Conservation (phyloP, 2,888 invertebrate genomes). For the Oeneis ivallda region DNA sequence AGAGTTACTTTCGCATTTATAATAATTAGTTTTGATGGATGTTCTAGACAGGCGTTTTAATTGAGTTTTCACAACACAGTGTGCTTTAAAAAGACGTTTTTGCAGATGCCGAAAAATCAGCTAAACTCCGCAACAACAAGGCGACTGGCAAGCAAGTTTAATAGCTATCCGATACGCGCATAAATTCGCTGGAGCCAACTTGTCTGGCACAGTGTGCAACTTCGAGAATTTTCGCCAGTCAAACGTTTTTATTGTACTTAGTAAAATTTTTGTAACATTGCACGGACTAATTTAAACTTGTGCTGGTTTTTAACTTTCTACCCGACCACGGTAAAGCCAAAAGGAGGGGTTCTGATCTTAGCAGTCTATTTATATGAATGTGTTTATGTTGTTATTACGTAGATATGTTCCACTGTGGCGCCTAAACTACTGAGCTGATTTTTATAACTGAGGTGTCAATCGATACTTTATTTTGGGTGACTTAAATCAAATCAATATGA, state of each 20-base stretch:
- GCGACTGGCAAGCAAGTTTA: slow-evolving; percentile 19
- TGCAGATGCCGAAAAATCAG: slow-evolving; percentile 8
- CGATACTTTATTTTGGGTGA: too few species aligned
- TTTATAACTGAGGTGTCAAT: too few species aligned
- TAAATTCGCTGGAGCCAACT: slow-evolving; percentile 56
- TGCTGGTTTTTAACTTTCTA: not conserved
- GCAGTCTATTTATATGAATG: too few species aligned
- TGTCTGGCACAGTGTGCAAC: slow-evolving; percentile 37
- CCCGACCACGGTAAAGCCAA: too few species aligned
- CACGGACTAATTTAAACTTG: slow-evolving; percentile 3
- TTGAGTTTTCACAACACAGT: not conserved
- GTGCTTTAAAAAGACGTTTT: slow-evolving; percentile 1
- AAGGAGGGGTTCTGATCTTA: too few species aligned
- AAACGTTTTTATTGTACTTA: slow-evolving; percentile 31
- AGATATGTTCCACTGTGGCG: too few species aligned
- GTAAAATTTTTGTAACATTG: slow-evolving; percentile 19
- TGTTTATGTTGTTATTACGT: too few species aligned
- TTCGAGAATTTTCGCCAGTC: slow-evolving; percentile 33
- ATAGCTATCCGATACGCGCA: slow-evolving; percentile 61
- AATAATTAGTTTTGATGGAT: too few species aligned
- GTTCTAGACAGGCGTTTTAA: not conserved
- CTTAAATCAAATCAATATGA: too few species aligned
- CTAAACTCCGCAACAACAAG: slow-evolving; percentile 1
- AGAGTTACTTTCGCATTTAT: too few species aligned
- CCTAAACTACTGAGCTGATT: too few species aligned